Conservation (phyloP, 2,113 vertebrate genomes). For the Acanthisitta chloris region DNA sequence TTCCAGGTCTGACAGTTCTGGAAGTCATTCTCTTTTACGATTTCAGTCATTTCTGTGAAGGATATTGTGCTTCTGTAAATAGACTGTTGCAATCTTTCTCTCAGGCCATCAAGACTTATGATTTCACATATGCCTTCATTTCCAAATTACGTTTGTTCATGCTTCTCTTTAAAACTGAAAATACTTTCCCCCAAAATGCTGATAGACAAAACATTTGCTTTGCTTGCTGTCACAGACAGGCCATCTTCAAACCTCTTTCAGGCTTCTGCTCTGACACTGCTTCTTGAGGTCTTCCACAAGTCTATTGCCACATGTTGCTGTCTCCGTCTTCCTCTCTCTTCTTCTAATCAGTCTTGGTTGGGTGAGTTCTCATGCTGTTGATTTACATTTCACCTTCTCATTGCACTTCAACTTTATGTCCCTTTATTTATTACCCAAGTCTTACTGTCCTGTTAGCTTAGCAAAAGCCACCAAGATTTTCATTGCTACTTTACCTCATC, state of each 20-base stretch:
- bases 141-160: neutral
- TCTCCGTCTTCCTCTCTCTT: neutral
- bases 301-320: neutral
- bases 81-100: neutral
- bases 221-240: neutral
- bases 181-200: neutral
- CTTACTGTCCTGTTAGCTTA: neutral
- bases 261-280: neutral
- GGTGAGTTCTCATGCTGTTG: neutral
- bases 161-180: neutral
- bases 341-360: neutral
- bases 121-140: neutral
- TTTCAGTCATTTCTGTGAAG: neutral
- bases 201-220: neutral
- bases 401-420: neutral
- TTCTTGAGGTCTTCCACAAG: neutral
- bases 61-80: neutral
- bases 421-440: neutral
- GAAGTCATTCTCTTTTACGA: neutral
- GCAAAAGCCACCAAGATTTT: neutral
- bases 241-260: neutral
- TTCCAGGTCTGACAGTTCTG: neutral
- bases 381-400: neutral
- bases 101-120: neutral
- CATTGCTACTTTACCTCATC: neutral